Evolutionary conservation across 2,113 vertebrate species (phyloP), one percentile per base, ranked within the genome.

Genomic region (Alaudala cheleensis): DNA sequence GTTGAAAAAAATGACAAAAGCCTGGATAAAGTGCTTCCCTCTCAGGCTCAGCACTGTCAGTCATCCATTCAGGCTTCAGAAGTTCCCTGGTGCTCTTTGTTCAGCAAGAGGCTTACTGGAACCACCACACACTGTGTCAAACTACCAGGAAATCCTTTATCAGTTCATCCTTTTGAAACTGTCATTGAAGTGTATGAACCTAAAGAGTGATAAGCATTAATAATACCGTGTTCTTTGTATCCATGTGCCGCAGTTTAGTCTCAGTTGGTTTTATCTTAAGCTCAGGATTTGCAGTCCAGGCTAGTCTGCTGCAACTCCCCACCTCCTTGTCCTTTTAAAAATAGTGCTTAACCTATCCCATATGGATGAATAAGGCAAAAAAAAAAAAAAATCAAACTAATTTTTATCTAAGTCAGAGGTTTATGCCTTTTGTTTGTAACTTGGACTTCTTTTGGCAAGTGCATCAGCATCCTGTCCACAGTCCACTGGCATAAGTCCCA

Each of bases 141-240:
- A 96, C 94, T 96, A 92, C 70, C 85, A 85, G 90, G 93, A 96
- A 96, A 96, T 94, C 94, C 85, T 97, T 97, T 98, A 98, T 98
- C 97, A 90, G 97, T 64, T 64, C 87, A 91, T 94, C 91, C 97
- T 95, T 97, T 97, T 97, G 93, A 98, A 97, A 96, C 82, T 94
- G 96, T 96, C 97, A 97, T 89, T 97, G 97, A 97, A 96, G 90
- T 95, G 57, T 76, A 88, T 70, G 95, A 93, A 96, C 97, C 92
- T 95, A 91, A 97, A 95, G 58, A 96, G 79, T 91, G 97, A 98
- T 97, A 97, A 97, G 96, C 94, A 95, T 94, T 97, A 97, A 91
- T 97, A 97, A 97, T 73, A 88, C 69, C 14, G 2, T 90, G 80
- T 93, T 94, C 88, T 81, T 97, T 98, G 96, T 89, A 96, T 97